These are phyloP conservation scores for Drosophila anomalipes DNA, from an alignment of 2,888 invertebrate species.

Conservation along the genomic window DNA sequence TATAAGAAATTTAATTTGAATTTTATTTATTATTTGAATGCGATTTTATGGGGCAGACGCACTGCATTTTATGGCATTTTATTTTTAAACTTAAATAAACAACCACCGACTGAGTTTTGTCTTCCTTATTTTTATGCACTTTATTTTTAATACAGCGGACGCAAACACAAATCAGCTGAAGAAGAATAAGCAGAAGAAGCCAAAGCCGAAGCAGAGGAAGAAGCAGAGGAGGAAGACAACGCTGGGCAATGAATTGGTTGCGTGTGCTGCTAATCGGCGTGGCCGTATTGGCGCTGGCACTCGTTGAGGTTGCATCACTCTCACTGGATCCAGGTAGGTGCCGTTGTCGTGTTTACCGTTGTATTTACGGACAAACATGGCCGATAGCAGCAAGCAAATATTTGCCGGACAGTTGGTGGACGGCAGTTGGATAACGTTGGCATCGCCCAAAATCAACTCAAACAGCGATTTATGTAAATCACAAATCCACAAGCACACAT, in stretches of 20 bases:
- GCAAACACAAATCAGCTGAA: slow-evolving; percentile 39
- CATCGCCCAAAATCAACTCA: slow-evolving; percentile 48
- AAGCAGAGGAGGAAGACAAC: slow-evolving; percentile 39
- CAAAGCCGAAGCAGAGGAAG: slow-evolving; percentile 30
- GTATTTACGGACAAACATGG: slow-evolving; percentile 63
- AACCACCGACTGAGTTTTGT: slow-evolving; percentile 66
- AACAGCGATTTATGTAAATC: slow-evolving; percentile 57
- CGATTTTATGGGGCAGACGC: slow-evolving; percentile 55
- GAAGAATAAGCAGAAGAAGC: slow-evolving; percentile 17
- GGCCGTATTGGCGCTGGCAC: slow-evolving; percentile 71
- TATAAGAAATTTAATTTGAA: slow-evolving; percentile 65
- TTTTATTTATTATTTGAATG: slow-evolving; percentile 73
- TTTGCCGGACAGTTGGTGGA: slow-evolving; percentile 53
- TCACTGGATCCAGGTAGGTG: slow-evolving; percentile 85
- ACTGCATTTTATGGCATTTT: slow-evolving; percentile 65
- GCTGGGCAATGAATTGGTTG: slow-evolving; percentile 80
- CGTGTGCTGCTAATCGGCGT: slow-evolving; percentile 73
- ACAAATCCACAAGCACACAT: slow-evolving; percentile 23
- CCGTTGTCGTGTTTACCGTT: slow-evolving; percentile 55
- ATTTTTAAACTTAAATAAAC: slow-evolving; percentile 78
- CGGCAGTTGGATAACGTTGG: slow-evolving; percentile 6
- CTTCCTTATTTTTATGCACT: slow-evolving; percentile 43
- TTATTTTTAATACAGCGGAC: slow-evolving; percentile 70
- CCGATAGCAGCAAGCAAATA: slow-evolving; percentile 60
- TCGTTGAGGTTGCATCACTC: slow-evolving; percentile 82